Evolutionary conservation across 1,140 invertebrate genomes (phyloP).

Genomic region (Diorhabda carinulata): DNA sequence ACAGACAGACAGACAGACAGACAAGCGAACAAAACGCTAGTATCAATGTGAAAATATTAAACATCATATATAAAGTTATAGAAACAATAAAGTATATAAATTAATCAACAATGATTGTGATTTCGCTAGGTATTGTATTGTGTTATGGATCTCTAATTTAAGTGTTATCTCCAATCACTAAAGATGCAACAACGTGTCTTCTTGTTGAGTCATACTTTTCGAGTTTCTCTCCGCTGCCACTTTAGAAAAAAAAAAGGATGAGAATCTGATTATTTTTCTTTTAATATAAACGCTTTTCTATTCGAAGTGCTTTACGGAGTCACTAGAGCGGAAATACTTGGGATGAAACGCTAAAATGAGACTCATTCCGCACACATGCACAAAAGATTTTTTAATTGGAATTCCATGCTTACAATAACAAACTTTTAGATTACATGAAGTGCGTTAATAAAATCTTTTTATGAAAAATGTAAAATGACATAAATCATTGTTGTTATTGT

Average conservation of each 20-base stretch:
- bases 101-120: too few species aligned
- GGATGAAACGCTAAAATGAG: neutral
- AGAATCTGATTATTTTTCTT: neutral
- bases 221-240: neutral
- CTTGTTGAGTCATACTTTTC: neutral
- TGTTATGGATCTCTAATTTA: too few species aligned
- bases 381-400: neutral
- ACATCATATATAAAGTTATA: too few species aligned
- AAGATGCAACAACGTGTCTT: neutral
- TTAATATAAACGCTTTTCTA: constrained; percentile 1
- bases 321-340: neutral
- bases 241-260: neutral
- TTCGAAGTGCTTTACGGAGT: neutral
- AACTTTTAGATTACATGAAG: too few species aligned
- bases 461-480: too few species aligned
- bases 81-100: too few species aligned
- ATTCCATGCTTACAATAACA: neutral
- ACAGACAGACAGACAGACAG: too few species aligned
- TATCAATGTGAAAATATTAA: too few species aligned
- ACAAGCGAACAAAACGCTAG: too few species aligned
- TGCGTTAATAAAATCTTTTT: too few species aligned
- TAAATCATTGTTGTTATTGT: too few species aligned
- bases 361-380: neutral
- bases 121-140: too few species aligned
- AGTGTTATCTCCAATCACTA: neutral